phyloP scores from a whole-genome alignment of 2,888 invertebrate genomes.

The Mystacides longicornis region DNA sequence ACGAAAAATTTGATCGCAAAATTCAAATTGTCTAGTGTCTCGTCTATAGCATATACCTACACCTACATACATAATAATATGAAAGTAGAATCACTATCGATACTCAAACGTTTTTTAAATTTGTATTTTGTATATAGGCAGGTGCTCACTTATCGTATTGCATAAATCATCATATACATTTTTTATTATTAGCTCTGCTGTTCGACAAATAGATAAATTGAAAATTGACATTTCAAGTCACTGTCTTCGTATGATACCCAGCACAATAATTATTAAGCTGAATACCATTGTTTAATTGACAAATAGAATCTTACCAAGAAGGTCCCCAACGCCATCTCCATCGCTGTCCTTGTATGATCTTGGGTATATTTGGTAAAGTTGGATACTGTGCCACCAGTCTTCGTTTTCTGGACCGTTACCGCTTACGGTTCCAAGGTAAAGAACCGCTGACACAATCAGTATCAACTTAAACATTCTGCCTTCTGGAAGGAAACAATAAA shows the following conservation, averaged over 20 bases:
- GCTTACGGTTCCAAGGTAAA: background rate
- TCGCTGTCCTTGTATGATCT: constrained; percentile 78
- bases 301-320: constrained; percentile 64
- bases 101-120: too few species aligned
- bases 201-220: background rate
- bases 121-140: too few species aligned
- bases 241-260: background rate
- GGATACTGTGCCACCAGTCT: constrained; percentile 79
- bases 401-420: constrained; percentile 20
- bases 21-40: too few species aligned
- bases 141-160: too few species aligned
- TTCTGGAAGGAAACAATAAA: too few species aligned
- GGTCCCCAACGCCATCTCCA: constrained; percentile 79
- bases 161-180: too few species aligned
- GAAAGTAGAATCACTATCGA: too few species aligned
- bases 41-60: too few species aligned
- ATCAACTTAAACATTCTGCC: background rate
- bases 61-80: too few species aligned
- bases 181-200: too few species aligned
- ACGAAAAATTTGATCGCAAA: too few species aligned
- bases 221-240: background rate
- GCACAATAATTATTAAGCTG: background rate
- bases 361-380: constrained; percentile 82
- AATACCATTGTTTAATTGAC: too few species aligned
- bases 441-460: background rate